Evolutionary conservation across 2,797 vertebrate species (phyloP), one percentile per base, ranked within the genome.

Genomic region (Paedocypris micromegethes): DNA sequence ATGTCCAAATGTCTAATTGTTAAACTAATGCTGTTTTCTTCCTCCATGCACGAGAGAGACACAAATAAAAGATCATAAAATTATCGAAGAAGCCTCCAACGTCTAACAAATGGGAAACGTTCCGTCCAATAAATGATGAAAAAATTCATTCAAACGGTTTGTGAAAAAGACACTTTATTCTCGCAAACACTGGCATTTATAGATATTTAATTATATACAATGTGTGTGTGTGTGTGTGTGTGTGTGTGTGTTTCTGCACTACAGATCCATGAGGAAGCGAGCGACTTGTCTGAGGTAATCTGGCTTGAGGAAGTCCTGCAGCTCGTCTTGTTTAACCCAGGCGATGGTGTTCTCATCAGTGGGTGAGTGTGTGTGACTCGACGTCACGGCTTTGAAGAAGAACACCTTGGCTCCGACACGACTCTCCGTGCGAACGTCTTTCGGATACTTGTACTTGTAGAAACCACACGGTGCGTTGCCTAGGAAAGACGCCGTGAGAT

Each of bases 371-470:
- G 78, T 76, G 2, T 68, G 67, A 41, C 74, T 85, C 0, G 91
- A 85, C 50, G 97, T 85, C 6, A 96, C 41, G 6, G 97, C 96
- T 89, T 97, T 99, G 87, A 97, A 99, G 88, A 98, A 99, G 86
- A 99, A 99, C 4, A 98, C 86, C 84, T 95, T 98, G 69, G 84
- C 88, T 72, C 96, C 97, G 0, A 91, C 2, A 0, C 67, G 82
- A 73, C 76, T 80, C 76, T 94, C 92, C 0, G 86, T 92, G 77
- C 83, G 88, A 63, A 83, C 0, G 2, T 86, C 86, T 83, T 76
- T 87, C 65, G 96, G 96, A 75, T 94, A 91, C 85, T 92, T 96
- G 85, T 94, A 98, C 84, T 95, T 97, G 90, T 97, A 98, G 82
- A 97, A 87, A 62, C 96, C 97, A 7, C 91, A 92, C 0, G 97